These are phyloP conservation scores for Tipula helvola DNA, from an alignment of 2,888 invertebrate species.

Conservation along the genomic window DNA sequence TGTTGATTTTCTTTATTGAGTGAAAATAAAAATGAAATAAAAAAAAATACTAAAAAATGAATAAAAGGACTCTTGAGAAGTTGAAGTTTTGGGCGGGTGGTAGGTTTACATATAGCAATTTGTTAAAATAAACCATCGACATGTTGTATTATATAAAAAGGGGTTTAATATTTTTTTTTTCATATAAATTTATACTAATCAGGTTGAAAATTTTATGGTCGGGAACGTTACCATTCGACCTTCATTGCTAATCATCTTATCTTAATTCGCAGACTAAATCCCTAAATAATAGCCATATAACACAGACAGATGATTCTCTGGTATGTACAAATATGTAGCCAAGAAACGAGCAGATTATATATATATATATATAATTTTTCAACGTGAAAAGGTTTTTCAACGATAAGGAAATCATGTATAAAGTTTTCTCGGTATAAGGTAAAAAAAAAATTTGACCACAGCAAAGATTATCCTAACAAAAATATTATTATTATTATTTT, in stretches of 20 bases:
- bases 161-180: background rate
- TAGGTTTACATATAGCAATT: background rate
- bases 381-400: background rate
- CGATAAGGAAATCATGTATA: background rate
- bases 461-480: background rate
- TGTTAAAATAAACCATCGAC: background rate
- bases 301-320: background rate
- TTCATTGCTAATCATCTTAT: slow-evolving; percentile 4
- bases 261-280: slow-evolving; percentile 4
- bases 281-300: background rate
- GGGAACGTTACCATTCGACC: background rate
- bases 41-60: background rate
- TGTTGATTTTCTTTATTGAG: background rate
- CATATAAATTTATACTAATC: background rate
- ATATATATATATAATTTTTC: background rate
- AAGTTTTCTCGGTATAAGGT: background rate
- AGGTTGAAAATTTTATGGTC: background rate
- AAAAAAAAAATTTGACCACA: background rate
- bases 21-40: background rate
- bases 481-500: background rate
- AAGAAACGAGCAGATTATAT: background rate
- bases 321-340: background rate
- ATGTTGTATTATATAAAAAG: background rate
- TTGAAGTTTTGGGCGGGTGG: background rate
- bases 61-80: background rate